phyloP scores from a whole-genome alignment of 2,888 invertebrate species.

The Phragmatobia fuliginosa region DNA sequence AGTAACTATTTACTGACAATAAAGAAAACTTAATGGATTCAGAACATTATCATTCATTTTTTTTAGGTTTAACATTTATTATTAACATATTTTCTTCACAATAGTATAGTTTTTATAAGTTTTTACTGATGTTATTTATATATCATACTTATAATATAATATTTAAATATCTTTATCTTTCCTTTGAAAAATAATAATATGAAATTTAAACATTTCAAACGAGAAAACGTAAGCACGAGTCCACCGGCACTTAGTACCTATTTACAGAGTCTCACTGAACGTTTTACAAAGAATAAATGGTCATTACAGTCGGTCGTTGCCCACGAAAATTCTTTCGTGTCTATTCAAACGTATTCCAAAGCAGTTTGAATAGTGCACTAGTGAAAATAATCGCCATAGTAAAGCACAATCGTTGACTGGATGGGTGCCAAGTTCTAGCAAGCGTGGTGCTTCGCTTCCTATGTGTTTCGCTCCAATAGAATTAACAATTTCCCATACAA shows the following conservation, averaged over 20 bases:
- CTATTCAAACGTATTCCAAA: conserved; percentile 67
- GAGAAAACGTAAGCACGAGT: conserved; percentile 31
- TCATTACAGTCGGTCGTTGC: conserved; percentile 68
- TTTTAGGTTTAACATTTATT: no score
- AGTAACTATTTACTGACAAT: no score
- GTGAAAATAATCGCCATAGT: conserved; percentile 78
- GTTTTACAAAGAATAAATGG: conserved; percentile 65
- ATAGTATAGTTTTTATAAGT: no score
- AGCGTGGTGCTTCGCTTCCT: conserved; percentile 66
- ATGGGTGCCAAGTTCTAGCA: conserved; percentile 72
- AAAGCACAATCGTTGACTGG: conserved; percentile 80
- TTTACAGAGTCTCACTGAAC: conserved; percentile 49
- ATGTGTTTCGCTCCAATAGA: conserved; percentile 77
- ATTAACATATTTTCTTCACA: no score
- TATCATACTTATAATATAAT: no score
- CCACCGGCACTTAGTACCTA: conserved; percentile 41
- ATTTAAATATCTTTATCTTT: conserved; percentile 6
- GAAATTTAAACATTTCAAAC: conserved; percentile 45
- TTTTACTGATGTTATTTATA: no score
- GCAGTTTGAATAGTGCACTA: conserved; percentile 73
- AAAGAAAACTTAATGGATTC: no score
- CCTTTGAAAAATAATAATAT: conserved; percentile 30
- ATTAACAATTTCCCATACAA: conserved; percentile 77
- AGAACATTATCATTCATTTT: no score
- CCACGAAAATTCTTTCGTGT: conserved; percentile 75